Base-by-base conservation (phyloP, 37 sponge, comb jelly and placozoan genomes). In the Aplysina aerophoba region DNA sequence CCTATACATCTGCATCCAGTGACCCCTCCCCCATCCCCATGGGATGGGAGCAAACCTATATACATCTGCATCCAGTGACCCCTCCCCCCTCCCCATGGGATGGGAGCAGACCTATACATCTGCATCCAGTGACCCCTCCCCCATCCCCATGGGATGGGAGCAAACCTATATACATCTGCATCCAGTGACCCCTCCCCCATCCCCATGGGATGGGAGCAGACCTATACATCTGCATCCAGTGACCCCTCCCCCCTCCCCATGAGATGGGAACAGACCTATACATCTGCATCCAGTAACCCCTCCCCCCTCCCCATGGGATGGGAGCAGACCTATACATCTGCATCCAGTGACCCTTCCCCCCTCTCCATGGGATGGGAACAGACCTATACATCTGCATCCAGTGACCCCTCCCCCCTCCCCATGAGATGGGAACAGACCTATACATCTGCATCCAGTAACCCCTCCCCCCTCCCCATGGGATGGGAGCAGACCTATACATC, bases 51-150 rank as follows among this genome's bases (percentile, higher is more conserved):
- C 74, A 34, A n/a, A 88, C 88, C 89, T n/a, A n/a, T 79, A 50
- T 91, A 91, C 92, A 91, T 88, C 57, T 91, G 92, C 35, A 93
- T 79, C 96, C 96, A 96, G 72, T 96, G 96, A 50, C 92, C n/a
- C n/a, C n/a, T n/a, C n/a, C n/a, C n/a, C n/a, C n/a, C n/a, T n/a
- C n/a, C n/a, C n/a, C n/a, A n/a, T n/a, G n/a, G n/a, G n/a, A n/a
- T n/a, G n/a, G 28, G 58, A 17, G 61, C 74, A 34, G 35, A 88
- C 88, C 89, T 79, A 50, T 91, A 91, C 92, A 91, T 88, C 57
- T 91, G 92, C 35, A 93, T 79, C 96, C 96, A 96, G 72, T 96
- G 96, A 50, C 92, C n/a, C n/a, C n/a, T n/a, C n/a, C n/a, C n/a
- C n/a, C n/a, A n/a, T n/a, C n/a, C n/a, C n/a, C n/a, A n/a, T n/a